These are phyloP conservation scores for Phaonia tiefii DNA, from an alignment of 2,888 invertebrate genomes.

Conservation along the genomic window DNA sequence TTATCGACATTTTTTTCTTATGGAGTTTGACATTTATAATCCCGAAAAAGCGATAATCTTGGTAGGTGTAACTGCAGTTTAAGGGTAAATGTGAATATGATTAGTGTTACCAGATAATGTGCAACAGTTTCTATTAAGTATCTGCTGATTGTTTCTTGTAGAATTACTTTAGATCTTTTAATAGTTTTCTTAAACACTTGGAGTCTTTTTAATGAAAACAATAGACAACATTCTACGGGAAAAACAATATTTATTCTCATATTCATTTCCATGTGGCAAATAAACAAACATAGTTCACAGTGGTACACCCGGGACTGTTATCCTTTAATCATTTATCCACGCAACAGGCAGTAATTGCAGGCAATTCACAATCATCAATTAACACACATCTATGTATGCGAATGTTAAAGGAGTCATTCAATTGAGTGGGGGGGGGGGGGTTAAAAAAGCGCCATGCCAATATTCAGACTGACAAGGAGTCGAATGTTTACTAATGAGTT, in stretches of 20 bases:
- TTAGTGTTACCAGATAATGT: no score
- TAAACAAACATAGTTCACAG: conserved; percentile 38
- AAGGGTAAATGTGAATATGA: no score
- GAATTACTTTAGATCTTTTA: no score
- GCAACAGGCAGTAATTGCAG: conserved; percentile 63
- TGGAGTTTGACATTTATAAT: no score
- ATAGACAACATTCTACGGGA: not conserved
- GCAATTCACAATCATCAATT: conserved; percentile 58
- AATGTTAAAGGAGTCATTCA: not conserved
- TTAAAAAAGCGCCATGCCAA: not conserved
- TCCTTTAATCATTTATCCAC: conserved; percentile 57
- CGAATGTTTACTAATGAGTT: conserved; percentile 32
- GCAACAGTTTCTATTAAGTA: no score
- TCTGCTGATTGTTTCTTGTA: no score
- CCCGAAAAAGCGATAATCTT: no score
- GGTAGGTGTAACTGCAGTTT: no score
- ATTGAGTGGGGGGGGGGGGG: no score
- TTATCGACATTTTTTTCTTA: no score
- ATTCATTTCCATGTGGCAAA: not conserved
- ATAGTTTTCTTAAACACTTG: no score
- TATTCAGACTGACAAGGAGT: not conserved
- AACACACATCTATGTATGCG: conserved; percentile 18
- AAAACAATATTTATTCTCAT: conserved; percentile 11
- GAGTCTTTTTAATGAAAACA: conserved; percentile 13
- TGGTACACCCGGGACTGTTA: conserved; percentile 41